phyloP scores from a whole-genome alignment of 2,113 vertebrate genomes.

The Xiphorhynchus elegans region DNA sequence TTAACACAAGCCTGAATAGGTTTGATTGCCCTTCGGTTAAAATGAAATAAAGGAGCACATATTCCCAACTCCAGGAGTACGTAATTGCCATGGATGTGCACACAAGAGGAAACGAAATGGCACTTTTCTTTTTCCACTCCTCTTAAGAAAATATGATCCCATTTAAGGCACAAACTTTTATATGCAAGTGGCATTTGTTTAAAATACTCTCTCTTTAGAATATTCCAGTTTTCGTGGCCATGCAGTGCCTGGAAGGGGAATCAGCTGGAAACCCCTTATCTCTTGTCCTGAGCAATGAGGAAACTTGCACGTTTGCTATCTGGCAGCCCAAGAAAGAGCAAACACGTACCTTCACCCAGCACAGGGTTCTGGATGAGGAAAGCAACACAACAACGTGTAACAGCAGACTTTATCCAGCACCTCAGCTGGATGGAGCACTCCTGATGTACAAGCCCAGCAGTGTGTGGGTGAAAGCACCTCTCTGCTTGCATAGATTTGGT shows the following conservation, averaged over 20 bases:
- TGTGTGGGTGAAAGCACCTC: not conserved
- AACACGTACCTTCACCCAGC: not conserved
- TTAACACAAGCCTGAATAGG: conserved; percentile 26
- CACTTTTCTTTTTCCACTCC: not conserved
- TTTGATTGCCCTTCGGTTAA: conserved; percentile 34
- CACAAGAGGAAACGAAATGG: not conserved
- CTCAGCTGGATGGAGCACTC: not conserved
- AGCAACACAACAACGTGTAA: not conserved
- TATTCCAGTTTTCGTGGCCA: not conserved
- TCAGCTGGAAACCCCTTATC: not conserved
- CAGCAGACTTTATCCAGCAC: not conserved
- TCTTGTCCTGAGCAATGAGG: not conserved
- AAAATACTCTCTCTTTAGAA: not conserved
- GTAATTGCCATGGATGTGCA: not conserved
- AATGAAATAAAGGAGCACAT: not conserved
- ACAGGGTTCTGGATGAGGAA: not conserved
- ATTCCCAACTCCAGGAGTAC: not conserved
- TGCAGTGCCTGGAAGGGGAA: not conserved
- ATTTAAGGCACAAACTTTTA: not conserved
- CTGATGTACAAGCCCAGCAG: not conserved
- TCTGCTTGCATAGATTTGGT: not conserved
- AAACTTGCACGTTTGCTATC: not conserved
- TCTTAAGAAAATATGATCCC: not conserved
- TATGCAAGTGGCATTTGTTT: not conserved
- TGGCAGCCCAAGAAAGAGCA: not conserved